Base-by-base conservation (phyloP, 2,888 invertebrate species). In the Hyles lineata region DNA sequence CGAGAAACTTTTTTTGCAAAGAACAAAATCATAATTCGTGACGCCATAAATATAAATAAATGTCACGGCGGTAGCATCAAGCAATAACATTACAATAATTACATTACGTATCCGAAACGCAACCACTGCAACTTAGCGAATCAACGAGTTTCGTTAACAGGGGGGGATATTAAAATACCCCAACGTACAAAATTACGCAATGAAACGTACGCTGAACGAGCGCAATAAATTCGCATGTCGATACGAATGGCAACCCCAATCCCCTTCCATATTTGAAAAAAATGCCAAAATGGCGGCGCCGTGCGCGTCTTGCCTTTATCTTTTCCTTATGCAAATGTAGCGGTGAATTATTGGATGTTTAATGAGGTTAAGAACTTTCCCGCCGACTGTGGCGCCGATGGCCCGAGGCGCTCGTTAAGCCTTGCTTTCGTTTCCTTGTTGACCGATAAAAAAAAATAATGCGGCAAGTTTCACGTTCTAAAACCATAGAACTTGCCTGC, bases 291-390 rank as follows among this genome's bases (percentile, higher is more conserved):
- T 92, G 93, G 93, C 92, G 86, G 82, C 86, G 78, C 75, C 77
- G 77, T 79, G 83, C 83, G 84, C 91, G 89, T 92, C 93, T 92
- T 93, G 92, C 89, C 93, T 94, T 93, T 93, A 94, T 94, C 92
- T 93, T 92, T 93, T 93, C 89, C 92, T 92, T 93, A 94, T 93
- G 93, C 90, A 92, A 94, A 94, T 94, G 82, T 58, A 72, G 83
- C 79, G 82, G 82, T 82, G 79, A 89, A 86, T 90, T 87, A 90
- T 91, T 88, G 83, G 83, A 83, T 86, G 84, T 90, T 90, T 90
- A 90, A 92, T 90, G 91, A 91, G 88, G 89, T 89, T 91, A 91
- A 91, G 89, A 92, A 94, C 91, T 93, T 93, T 91, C 85, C 85
- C 91, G 88, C 85, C 87, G 79, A 76, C 81, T 83, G 78, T 85